Evolutionary conservation across 2,888 invertebrate genomes (phyloP).

Genomic region (Acronicta psi): DNA sequence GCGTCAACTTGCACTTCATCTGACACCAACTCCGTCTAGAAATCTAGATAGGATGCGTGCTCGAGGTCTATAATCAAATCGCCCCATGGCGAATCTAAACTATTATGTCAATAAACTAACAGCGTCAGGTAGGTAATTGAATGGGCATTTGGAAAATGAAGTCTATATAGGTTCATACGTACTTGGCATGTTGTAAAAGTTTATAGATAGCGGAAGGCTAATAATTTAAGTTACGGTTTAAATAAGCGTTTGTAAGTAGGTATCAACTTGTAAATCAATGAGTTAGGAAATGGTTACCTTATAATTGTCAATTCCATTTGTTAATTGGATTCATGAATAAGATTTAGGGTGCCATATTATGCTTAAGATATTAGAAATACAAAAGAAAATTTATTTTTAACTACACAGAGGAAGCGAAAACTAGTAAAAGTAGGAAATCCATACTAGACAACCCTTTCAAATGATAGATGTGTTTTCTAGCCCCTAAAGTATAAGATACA

Average conservation of each 20-base stretch:
- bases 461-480: not conserved
- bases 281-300: not conserved
- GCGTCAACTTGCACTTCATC: constrained; percentile 69
- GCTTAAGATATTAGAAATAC: too few species aligned
- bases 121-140: constrained; percentile 72
- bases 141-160: constrained; percentile 64
- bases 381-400: not conserved
- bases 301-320: not conserved
- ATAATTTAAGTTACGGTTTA: not conserved
- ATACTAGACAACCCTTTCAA: not conserved
- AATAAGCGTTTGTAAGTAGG: not conserved
- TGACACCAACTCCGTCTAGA: constrained; percentile 60
- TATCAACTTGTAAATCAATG: not conserved
- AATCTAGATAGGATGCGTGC: constrained; percentile 77
- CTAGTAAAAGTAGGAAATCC: not conserved
- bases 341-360: too few species aligned
- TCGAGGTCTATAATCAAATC: constrained; percentile 66
- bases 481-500: not conserved
- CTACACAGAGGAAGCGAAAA: not conserved
- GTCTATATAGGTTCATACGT: constrained; percentile 36
- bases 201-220: constrained; percentile 13
- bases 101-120: constrained; percentile 74
- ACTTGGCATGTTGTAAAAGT: constrained; percentile 29
- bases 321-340: too few species aligned
- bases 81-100: constrained; percentile 64